Evolutionary conservation across 2,888 invertebrate species (phyloP).

Genomic region (Drosophila vallismaia): DNA sequence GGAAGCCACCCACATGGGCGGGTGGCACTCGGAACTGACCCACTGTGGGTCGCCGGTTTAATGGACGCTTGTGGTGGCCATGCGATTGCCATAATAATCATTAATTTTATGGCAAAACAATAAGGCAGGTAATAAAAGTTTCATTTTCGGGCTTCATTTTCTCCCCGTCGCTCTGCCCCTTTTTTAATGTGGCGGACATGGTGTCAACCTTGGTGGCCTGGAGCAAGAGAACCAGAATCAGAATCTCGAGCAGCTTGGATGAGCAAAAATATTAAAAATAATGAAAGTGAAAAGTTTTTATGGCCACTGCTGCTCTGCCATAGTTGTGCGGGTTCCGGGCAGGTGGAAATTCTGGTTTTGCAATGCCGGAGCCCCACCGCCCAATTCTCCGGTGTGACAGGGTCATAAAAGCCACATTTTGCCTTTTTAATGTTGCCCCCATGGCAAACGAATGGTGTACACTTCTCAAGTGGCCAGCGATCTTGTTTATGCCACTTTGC

Average conservation of each 20-base stretch:
- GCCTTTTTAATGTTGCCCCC: constrained; percentile 63
- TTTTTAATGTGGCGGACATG: constrained; percentile 52
- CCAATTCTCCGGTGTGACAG: constrained; percentile 22
- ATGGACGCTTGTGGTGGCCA: constrained; percentile 68
- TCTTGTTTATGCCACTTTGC: constrained; percentile 72
- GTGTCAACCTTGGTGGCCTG: constrained; percentile 21
- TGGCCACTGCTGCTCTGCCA: constrained; percentile 36
- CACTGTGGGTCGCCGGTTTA: constrained; percentile 49
- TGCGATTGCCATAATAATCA: constrained; percentile 78
- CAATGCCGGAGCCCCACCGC: constrained; percentile 1
- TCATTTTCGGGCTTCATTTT: constrained; percentile 61
- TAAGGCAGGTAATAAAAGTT: constrained; percentile 80
- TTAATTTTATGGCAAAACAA: constrained; percentile 79
- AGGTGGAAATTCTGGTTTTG: constrained; percentile 18
- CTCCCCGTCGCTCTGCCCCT: constrained; percentile 9
- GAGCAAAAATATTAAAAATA: constrained; percentile 66
- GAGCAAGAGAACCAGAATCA: constrained; percentile 3
- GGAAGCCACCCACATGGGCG: constrained; percentile 13
- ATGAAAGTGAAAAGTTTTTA: constrained; percentile 75
- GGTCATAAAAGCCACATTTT: constrained; percentile 71
- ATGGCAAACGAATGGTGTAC: constrained; percentile 53
- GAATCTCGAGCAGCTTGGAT: constrained; percentile 38
- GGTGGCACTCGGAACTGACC: constrained; percentile 27
- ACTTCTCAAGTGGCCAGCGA: constrained; percentile 69
- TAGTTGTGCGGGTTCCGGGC: constrained; percentile 16